A percentile compares a stretch with the other conserved stretches of the same genome.
Conservation (phyloP, 2,888 invertebrate genomes). For the Marasmarcha lunaedactyla region DNA sequence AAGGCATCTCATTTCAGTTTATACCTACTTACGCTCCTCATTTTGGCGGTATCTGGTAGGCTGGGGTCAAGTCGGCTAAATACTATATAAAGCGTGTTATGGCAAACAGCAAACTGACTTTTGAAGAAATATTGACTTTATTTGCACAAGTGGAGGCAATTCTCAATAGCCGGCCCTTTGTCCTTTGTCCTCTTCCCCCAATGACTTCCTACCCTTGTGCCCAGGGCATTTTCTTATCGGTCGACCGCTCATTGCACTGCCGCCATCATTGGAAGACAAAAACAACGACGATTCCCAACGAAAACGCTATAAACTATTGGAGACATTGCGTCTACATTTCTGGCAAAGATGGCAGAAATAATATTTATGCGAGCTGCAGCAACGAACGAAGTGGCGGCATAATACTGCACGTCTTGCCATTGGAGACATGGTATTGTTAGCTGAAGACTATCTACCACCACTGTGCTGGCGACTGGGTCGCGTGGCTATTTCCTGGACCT, state of each 20-base stretch:
- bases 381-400: conserved; percentile 19
- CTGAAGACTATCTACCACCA: conserved; percentile 11
- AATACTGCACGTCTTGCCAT: conserved; percentile 7
- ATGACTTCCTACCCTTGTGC: conserved; percentile 10
- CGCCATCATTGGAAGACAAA: background rate
- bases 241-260: conserved; percentile 7
- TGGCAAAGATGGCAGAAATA: conserved; percentile 17
- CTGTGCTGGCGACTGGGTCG: conserved; percentile 10
- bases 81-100: conserved; percentile 8
- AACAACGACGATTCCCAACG: background rate
- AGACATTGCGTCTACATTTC: conserved; percentile 15
- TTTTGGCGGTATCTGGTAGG: conserved; percentile 6
- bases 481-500: conserved; percentile 8
- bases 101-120: conserved; percentile 13
- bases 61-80: conserved; percentile 5
- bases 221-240: conserved; percentile 16
- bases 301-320: conserved; percentile 11
- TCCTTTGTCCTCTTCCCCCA: conserved; percentile 8
- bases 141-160: conserved; percentile 13
- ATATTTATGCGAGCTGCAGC: conserved; percentile 18
- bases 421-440: conserved; percentile 12
- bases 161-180: conserved; percentile 13
- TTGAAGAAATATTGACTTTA: conserved; percentile 11
- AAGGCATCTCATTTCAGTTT: conserved; percentile 3
- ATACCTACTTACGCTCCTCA: conserved; percentile 6